Conservation (phyloP, 2,113 vertebrate genomes). For the Thunnus maccoyii region DNA sequence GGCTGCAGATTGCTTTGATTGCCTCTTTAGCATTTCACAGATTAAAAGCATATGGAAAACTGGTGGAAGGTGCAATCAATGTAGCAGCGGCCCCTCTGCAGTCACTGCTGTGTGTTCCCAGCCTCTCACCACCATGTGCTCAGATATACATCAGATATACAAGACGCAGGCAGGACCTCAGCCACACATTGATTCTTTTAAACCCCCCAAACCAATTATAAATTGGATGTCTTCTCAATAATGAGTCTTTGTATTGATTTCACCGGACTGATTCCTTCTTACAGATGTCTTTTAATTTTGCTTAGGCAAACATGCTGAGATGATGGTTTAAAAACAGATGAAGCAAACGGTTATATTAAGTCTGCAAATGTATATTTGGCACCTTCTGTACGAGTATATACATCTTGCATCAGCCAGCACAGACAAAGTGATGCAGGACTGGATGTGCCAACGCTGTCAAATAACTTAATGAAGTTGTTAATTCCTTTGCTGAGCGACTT, state of each 20-base stretch:
- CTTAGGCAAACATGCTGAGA: conserved; percentile 4
- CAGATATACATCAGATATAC: conserved; percentile 66
- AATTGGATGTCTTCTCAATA: conserved; percentile 39
- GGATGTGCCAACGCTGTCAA: conserved; percentile 59
- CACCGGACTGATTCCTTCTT: background rate
- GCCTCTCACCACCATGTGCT: conserved; percentile 14
- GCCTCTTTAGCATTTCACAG: conserved; percentile 79
- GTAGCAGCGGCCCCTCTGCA: conserved; percentile 47
- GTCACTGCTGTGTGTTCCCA: conserved; percentile 34
- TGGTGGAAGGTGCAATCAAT: conserved; percentile 70
- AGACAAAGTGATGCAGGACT: conserved; percentile 33
- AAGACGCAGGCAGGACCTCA: conserved; percentile 65
- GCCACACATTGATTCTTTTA: conserved; percentile 62
- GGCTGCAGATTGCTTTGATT: conserved; percentile 68
- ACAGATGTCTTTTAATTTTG: background rate
- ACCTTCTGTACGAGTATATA: background rate
- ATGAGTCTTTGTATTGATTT: conserved; percentile 51
- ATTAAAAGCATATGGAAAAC: conserved; percentile 73
- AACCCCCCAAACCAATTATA: conserved; percentile 48
- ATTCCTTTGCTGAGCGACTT: conserved; percentile 76
- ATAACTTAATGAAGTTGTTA: conserved; percentile 81
- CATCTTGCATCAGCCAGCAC: conserved; percentile 24
- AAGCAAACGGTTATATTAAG: background rate
- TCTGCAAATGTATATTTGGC: background rate
- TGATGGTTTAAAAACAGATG: background rate